Conservation (phyloP, 1,140 invertebrate genomes). For the Drosophila tani region DNA sequence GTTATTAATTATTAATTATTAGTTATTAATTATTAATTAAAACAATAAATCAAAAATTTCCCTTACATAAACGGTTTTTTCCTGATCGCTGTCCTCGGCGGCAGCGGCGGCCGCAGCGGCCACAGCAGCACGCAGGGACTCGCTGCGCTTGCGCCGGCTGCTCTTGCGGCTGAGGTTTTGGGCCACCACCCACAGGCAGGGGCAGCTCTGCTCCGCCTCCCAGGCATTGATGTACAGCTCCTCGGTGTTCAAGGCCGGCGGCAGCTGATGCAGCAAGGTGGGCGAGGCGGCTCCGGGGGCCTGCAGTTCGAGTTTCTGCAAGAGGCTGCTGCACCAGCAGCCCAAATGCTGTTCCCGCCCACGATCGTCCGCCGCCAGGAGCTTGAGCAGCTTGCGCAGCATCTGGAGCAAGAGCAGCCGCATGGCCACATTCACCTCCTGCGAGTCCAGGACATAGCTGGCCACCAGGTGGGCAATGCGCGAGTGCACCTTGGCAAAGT, state of each 20-base stretch:
- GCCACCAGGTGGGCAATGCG: slow-evolving; percentile 87
- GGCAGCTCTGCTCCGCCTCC: slow-evolving; percentile 84
- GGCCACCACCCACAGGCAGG: slow-evolving; percentile 84
- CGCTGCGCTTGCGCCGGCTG: slow-evolving; percentile 77
- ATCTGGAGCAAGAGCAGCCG: slow-evolving; percentile 58
- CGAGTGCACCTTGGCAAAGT: slow-evolving; percentile 88
- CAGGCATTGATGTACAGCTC: slow-evolving; percentile 86
- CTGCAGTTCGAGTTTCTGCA: slow-evolving; percentile 45
- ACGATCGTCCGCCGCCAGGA: slow-evolving; percentile 52
- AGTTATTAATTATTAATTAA: too few species aligned
- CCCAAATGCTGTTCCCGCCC: slow-evolving; percentile 60
- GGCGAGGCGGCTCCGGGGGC: slow-evolving; percentile 1
- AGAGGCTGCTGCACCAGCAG: slow-evolving; percentile 67
- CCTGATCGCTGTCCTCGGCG: not conserved
- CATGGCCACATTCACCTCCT: slow-evolving; percentile 51
- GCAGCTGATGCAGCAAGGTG: slow-evolving; percentile 34
- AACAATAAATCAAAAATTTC: too few species aligned
- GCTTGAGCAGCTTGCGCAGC: slow-evolving; percentile 44
- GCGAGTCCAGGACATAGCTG: slow-evolving; percentile 84
- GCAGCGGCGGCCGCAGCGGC: slow-evolving; percentile 9
- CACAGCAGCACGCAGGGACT: slow-evolving; percentile 49
- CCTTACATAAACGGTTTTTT: not conserved
- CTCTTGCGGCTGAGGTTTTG: slow-evolving; percentile 76
- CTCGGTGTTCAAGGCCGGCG: slow-evolving; percentile 85
- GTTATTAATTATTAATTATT: too few species aligned